Evolutionary conservation across 1,140 invertebrate genomes (phyloP), one percentile per base, ranked within the genome.

Genomic region (Caerostris extrusa): DNA sequence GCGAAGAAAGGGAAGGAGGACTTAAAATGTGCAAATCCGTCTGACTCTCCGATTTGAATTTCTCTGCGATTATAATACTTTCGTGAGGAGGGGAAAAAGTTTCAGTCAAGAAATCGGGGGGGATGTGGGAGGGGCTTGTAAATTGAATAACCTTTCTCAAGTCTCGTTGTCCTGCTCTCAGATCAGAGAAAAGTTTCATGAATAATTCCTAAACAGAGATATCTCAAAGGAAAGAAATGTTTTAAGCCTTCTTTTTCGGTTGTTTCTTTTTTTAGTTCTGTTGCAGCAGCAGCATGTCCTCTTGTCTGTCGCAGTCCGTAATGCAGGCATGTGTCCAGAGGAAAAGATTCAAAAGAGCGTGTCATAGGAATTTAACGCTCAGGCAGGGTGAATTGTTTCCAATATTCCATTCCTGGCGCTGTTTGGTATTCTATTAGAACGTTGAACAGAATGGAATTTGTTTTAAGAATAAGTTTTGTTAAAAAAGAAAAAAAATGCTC

Each of bases 21-120:
- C 82, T 57, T 91, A 91, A 91, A 91, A 82, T 91, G 89, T 91
- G 89, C 61, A 91, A 91, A 91, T 91, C 69, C 89, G 69, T 82
- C 77, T 60, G 7, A 56, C 69, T 2, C 82, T n/a, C 34, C 77
- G 89, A 77, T 82, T 91, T 82, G 89, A 91, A 81, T 91, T 82
- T 81, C 89, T 58, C 55, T 61, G 69, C 89, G 71, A 91, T 91
- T 91, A 91, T 91, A 91, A 91, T 91, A 91, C 89, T 91, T 81
- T 91, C 14, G 82, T 58, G 57, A 50, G 71, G 10, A 14, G 55
- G 69, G 69, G n/a, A 50, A 91, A 91, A 91, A 81, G 69, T 91
- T 91, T 58, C 19, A 81, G 10, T 85, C 19, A 12, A 34, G 67
- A 61, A 91, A 91, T 64, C 89, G 69, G 57, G 34, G 34, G 34